Percentiles rank a stretch among this genome's conserved stretches.
Evolutionary conservation across 2,888 invertebrate genomes (phyloP).

Genomic region (Proisotoma minuta): DNA sequence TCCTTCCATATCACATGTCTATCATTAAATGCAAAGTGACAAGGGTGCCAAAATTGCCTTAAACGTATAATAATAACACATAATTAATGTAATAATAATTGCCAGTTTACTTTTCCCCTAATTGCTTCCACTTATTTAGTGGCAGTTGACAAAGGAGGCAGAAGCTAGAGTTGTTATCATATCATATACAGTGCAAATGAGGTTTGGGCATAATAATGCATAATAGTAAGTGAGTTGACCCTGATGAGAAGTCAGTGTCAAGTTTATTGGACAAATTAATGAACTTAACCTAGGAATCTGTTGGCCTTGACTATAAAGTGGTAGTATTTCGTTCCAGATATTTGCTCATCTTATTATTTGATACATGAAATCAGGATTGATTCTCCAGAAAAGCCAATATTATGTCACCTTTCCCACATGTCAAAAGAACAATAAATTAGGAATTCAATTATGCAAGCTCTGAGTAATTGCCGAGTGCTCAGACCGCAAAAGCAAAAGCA

Average conservation of each 20-base stretch:
- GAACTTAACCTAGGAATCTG: not conserved
- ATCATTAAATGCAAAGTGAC: too few species aligned
- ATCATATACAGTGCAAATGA: not conserved
- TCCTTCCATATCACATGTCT: too few species aligned
- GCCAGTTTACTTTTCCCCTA: not conserved
- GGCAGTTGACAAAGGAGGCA: not conserved
- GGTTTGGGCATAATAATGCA: not conserved
- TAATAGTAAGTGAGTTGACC: not conserved
- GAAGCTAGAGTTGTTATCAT: too few species aligned
- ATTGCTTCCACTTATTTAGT: not conserved
- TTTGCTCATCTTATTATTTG: too few species aligned
- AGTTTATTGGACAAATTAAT: constrained; percentile 8
- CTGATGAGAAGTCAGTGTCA: constrained; percentile 12
- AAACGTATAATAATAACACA: not conserved
- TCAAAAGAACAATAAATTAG: too few species aligned
- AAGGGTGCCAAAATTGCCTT: constrained; percentile 2
- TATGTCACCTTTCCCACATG: not conserved
- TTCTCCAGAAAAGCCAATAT: too few species aligned
- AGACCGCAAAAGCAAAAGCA: too few species aligned
- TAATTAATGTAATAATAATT: not conserved
- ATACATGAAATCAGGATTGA: too few species aligned
- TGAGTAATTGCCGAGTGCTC: too few species aligned
- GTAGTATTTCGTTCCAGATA: too few species aligned
- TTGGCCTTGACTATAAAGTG: not conserved
- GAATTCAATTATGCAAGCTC: too few species aligned